Percentiles rank a stretch among this genome's conserved stretches.
Conservation (phyloP, 2,888 invertebrate species). For the Congeria kusceri region DNA sequence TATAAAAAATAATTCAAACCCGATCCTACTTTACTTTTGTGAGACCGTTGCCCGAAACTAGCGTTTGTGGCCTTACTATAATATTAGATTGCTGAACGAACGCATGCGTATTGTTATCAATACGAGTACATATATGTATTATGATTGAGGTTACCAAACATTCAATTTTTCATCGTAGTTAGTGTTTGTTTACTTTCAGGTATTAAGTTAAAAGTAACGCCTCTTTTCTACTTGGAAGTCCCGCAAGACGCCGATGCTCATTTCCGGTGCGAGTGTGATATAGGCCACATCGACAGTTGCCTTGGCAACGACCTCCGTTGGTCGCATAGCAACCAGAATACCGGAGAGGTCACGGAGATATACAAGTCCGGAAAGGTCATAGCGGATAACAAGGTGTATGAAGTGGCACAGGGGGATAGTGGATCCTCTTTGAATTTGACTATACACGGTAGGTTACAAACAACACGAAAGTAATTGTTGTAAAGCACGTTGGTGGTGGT, state of each 20-base stretch:
- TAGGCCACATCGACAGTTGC: constrained; percentile 25
- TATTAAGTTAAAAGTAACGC: constrained; percentile 37
- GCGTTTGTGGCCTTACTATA: too few relatives aligned
- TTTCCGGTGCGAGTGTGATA: constrained; percentile 49
- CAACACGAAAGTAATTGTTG: too few relatives aligned
- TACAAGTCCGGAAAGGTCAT: constrained; percentile 27
- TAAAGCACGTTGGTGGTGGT: too few relatives aligned
- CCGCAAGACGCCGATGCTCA: constrained; percentile 44
- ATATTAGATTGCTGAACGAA: too few relatives aligned
- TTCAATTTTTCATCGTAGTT: too few relatives aligned
- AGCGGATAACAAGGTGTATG: constrained; percentile 22
- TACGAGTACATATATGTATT: too few relatives aligned
- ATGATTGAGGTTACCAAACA: too few relatives aligned
- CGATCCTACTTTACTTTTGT: too few relatives aligned
- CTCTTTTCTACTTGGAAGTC: constrained; percentile 47
- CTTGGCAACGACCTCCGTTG: constrained; percentile 36
- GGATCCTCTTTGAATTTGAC: constrained; percentile 36
- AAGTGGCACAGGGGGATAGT: constrained; percentile 7
- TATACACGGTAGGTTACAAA: constrained; percentile 37
- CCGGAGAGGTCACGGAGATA: constrained; percentile 26
- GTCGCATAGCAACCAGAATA: constrained; percentile 34
- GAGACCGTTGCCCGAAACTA: too few relatives aligned
- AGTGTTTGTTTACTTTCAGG: constrained; percentile 39
- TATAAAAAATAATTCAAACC: too few relatives aligned
- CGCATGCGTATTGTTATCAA: too few relatives aligned